Evolutionary conservation across 1,140 invertebrate genomes (phyloP).

Genomic region (Oscheius sp.): DNA sequence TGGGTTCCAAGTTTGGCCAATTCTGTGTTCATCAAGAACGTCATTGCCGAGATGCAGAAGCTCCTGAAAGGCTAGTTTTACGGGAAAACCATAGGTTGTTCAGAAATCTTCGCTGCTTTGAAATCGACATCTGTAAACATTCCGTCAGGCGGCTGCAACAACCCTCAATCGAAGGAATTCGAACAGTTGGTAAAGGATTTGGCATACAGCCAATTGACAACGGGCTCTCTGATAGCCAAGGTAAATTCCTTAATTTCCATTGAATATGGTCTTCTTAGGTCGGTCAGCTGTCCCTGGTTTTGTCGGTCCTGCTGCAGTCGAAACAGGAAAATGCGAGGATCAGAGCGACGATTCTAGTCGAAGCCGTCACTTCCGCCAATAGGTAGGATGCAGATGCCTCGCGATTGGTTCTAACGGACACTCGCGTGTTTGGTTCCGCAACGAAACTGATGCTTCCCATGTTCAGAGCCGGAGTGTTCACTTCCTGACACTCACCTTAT

Average conservation of each 20-base stretch:
- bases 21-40: conserved; percentile 12
- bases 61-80: neutral
- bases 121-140: too few species aligned
- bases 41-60: conserved; percentile 7
- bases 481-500: too few species aligned
- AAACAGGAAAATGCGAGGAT: neutral
- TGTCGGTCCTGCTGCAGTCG: neutral
- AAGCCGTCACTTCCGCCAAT: neutral
- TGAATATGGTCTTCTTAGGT: too few species aligned
- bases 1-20: neutral
- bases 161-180: neutral
- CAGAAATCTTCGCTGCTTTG: neutral
- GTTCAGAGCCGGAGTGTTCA: too few species aligned
- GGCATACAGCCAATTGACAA: neutral
- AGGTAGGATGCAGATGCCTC: too few species aligned
- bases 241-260: too few species aligned
- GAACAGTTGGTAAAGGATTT: neutral
- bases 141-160: neutral
- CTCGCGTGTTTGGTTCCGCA: too few species aligned
- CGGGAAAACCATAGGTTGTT: neutral
- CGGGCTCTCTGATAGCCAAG: neutral
- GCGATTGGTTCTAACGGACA: too few species aligned
- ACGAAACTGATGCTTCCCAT: too few species aligned
- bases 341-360: neutral
- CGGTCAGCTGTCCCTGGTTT: neutral